Base-by-base conservation (phyloP, 2,113 vertebrate genomes). In the Malurus elegans region DNA sequence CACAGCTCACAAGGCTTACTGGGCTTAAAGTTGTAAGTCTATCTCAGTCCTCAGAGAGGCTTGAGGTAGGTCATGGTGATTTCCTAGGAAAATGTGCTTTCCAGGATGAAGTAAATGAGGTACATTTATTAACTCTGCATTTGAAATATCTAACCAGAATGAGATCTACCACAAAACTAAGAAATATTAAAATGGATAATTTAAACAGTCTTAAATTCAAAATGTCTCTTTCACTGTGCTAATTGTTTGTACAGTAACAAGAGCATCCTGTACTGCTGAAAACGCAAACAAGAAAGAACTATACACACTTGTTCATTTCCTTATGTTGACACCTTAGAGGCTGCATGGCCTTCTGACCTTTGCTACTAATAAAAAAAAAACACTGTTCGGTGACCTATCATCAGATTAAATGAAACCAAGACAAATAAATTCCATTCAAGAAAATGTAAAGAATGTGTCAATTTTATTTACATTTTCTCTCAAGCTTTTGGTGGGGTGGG, bases 391-490 rank as follows among this genome's bases (percentile, higher is more conserved):
- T 60, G 57, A 92, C 48, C 47, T 88, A 75, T 50, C n/a, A 50
- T 60, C 75, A 90, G 72, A 88, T 57, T 48, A 74, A 92, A 34
- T 38, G 67, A 96, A 88, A 94, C 24, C 0, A 0, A 81, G 38
- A 95, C 53, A 97, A 91, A 56, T 16, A 81, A 21, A 64, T 88
- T 86, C 75, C 20, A 14, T 79, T 92, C 61, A 84, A 73, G 81
- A 81, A 69, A 45, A 64, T 17, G 10, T 74, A 91, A 95, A 76
- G 45, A 80, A 92, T 1, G 3, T 29, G 15, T 53, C 34, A 20
- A 72, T 79, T 53, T 82, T 91, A 78, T 89, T 91, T 80, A 90
- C 20, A 53, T 90, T 93, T 91, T 61, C 38, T 74, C 44, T 91
- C 50, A 65, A 75, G 60, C 14, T 80, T 96, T 82, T 9, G 15